Base-by-base conservation (phyloP, 2,797 vertebrate species). In the Leptoclinus maculatus region DNA sequence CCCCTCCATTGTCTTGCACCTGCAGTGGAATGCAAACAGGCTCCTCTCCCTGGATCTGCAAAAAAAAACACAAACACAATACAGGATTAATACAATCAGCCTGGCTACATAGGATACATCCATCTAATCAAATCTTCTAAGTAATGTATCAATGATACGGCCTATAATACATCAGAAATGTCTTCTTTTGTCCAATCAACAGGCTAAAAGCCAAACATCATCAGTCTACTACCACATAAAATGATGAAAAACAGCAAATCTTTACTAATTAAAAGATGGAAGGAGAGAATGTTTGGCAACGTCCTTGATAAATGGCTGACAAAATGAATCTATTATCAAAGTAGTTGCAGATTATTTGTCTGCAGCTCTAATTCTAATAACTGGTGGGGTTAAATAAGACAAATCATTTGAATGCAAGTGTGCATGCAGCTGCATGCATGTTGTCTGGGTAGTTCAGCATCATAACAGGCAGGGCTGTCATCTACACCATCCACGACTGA, bases 1-100 rank as follows among this genome's bases (percentile, higher is more conserved):
- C 91, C 97, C 97, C 95, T 99, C 98, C 98, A 99, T 99, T 93
- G 94, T 95, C 85, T 94, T 93, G 89, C 86, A 89, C 86, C 85
- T 90, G 89, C 90, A 75, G 86, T 82, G 77, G 85, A 92, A 90
- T 87, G 86, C 82, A 91, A 93, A 93, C 79, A 81, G 91, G 88
- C 86, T 92, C 91, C 91, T 92, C 90, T 85, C 70, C 76, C 69
- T 82, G 89, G 85, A 84, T 91, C 82, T 90, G 76, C 59, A 73
- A 27, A 56, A 58, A 21, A 76, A 11, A 36, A 67, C 23, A 32
- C n/a, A n/a, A n/a, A n/a, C n/a, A 32, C 7, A 34, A 34, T 34
- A 34, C 6, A 47, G 43, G 43, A 19, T 19, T 17, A 45, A 45
- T 19, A 2, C 43, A 58, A 36, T 66, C 57, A 80, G 66, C 21